Base-by-base conservation (phyloP, 2,113 vertebrate genomes). In the Etheostoma spectabile region DNA sequence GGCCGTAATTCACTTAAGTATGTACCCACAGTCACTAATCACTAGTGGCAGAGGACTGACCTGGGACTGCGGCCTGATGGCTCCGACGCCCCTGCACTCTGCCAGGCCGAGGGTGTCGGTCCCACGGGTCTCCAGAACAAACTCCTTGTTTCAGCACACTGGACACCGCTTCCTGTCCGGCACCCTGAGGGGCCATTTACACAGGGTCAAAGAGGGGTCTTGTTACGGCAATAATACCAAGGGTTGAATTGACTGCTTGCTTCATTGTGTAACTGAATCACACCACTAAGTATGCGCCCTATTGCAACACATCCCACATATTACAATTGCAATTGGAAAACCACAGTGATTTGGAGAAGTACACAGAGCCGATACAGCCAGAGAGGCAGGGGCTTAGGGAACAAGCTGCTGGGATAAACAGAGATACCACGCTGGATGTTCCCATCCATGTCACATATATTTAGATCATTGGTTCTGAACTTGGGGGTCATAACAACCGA, bases 131-230 rank as follows among this genome's bases (percentile, higher is more conserved):
- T 99, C 97, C 92, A 99, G 90, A 90, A 99, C 69, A 95, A 91
- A 18, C 82, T 3, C 96, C 95, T 88, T 99, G 98, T 89, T 94
- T 97, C 86, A 99, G 94, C 87, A 98, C 90, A 84, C 96, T 97
- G 61, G 96, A 96, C 79, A 96, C 94, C 0, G 93, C 93, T 68
- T 98, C 97, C 91, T 98, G 97, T 97, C 96, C 0, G 98, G 98
- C 90, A 99, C 93, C 87, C 98, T 99, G 93, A 51, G 61, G 74
- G 75, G 35, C 51, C 83, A 55, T 56, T 48, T 55, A 84, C 64
- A 82, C 33, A 3, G 49, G 51, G 78, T 63, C 53, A 68, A 8
- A 8, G 14, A 69, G 33, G 59, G 70, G 30, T 86, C 65, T 27
- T 38, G 38, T 74, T 84, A 66, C 70, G 33, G 55, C 77, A 74